Conservation (phyloP, 1,140 invertebrate genomes). For the Ylistrum balloti region DNA sequence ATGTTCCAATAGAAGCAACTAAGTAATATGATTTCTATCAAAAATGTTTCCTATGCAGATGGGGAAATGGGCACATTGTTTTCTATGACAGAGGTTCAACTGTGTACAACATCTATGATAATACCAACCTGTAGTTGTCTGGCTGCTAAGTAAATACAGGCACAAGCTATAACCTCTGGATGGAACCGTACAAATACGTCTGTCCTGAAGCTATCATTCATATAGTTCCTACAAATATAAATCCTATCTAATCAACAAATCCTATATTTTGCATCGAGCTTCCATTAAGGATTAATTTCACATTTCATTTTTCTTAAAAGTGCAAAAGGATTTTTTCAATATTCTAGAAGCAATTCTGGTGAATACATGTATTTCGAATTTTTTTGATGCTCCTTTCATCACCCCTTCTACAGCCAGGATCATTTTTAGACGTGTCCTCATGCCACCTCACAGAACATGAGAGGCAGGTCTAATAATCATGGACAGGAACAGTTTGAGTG, state of each 20-base stretch:
- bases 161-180: constrained; percentile 98
- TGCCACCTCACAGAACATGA: no score
- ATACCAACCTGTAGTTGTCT: constrained; percentile 88
- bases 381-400: neutral
- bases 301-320: neutral
- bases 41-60: no score
- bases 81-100: no score
- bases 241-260: neutral
- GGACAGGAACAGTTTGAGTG: no score
- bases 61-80: no score
- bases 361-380: neutral
- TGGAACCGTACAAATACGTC: constrained; percentile 98
- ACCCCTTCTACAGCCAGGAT: no score
- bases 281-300: no score
- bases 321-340: constrained; percentile 22
- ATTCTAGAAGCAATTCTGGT: neutral
- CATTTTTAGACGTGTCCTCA: no score
- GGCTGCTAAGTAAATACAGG: constrained; percentile 97
- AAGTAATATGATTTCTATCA: no score
- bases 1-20: no score
- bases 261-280: no score
- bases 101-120: neutral
- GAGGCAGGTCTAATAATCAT: no score
- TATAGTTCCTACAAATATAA: constrained; percentile 92
- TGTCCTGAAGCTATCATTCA: constrained; percentile 99